Percentiles rank a stretch among this genome's conserved stretches.
These are phyloP conservation scores for Eristalis intricaria DNA, from an alignment of 2,888 invertebrate genomes.

Conservation along the genomic window DNA sequence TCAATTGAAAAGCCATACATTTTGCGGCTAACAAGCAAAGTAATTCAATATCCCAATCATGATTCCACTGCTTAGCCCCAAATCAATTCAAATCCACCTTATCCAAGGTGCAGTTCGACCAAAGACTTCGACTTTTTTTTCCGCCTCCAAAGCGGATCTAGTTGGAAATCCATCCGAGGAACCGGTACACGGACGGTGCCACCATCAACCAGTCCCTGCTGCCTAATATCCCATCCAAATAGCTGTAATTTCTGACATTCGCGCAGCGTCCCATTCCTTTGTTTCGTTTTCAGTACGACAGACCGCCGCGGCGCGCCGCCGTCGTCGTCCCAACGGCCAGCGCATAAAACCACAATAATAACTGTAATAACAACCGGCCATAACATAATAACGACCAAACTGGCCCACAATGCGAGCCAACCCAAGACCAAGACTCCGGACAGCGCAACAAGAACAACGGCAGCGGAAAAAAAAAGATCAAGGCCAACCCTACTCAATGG, in stretches of 20 bases:
- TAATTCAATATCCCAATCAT: constrained; percentile 66
- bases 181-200: constrained; percentile 36
- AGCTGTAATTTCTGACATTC: constrained; percentile 69
- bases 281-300: constrained; percentile 50
- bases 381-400: constrained; percentile 69
- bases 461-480: constrained; percentile 51
- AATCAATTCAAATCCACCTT: constrained; percentile 69
- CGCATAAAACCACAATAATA: constrained; percentile 65
- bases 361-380: constrained; percentile 68
- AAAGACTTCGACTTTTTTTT: background rate
- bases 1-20: constrained; percentile 50
- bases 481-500: constrained; percentile 68
- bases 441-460: background rate
- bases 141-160: constrained; percentile 60
- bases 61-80: constrained; percentile 41
- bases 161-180: constrained; percentile 52
- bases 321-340: constrained; percentile 23
- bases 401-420: constrained; percentile 48
- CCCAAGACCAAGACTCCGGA: constrained; percentile 4
- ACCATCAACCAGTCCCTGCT: constrained; percentile 15
- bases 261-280: constrained; percentile 63
- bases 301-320: background rate
- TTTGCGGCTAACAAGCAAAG: constrained; percentile 21
- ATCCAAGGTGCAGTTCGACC: constrained; percentile 44
- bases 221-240: constrained; percentile 55